Conservation (phyloP, 64 coral and sea anemone species). For the Stichodactyla helianthus region DNA sequence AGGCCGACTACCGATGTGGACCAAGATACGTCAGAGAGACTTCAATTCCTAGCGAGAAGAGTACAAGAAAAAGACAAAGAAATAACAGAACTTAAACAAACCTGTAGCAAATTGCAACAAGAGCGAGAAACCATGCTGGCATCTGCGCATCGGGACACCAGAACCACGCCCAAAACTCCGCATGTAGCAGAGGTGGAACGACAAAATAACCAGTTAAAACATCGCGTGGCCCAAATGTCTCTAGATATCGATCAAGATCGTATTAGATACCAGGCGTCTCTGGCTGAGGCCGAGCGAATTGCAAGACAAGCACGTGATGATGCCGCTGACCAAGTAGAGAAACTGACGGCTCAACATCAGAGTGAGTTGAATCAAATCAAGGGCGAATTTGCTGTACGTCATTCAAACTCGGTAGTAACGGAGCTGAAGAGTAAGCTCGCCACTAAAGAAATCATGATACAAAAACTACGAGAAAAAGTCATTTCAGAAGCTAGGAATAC, state of each 20-base stretch:
- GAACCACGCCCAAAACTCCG: constrained; percentile 14
- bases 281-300: constrained; percentile 78
- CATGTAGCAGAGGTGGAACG: constrained; percentile 37
- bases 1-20: neutral
- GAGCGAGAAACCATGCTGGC: constrained; percentile 77
- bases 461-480: constrained; percentile 83
- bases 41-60: constrained; percentile 46
- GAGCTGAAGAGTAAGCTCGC: constrained; percentile 83
- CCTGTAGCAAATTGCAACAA: constrained; percentile 65
- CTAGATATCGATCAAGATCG: constrained; percentile 87
- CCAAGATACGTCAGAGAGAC: neutral
- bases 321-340: constrained; percentile 81
- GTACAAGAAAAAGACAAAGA: constrained; percentile 69
- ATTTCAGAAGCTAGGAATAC: constrained; percentile 35
- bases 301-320: constrained; percentile 74
- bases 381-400: constrained; percentile 63
- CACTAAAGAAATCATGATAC: constrained; percentile 81
- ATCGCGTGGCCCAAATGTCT: constrained; percentile 49
- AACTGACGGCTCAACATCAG: constrained; percentile 61
- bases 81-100: constrained; percentile 54
- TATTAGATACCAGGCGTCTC: constrained; percentile 80
- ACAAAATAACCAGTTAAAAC: constrained; percentile 76
- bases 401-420: constrained; percentile 71
- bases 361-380: constrained; percentile 67
- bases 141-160: neutral